Conservation (phyloP, 2,113 vertebrate genomes). For the Malurus melanocephalus region DNA sequence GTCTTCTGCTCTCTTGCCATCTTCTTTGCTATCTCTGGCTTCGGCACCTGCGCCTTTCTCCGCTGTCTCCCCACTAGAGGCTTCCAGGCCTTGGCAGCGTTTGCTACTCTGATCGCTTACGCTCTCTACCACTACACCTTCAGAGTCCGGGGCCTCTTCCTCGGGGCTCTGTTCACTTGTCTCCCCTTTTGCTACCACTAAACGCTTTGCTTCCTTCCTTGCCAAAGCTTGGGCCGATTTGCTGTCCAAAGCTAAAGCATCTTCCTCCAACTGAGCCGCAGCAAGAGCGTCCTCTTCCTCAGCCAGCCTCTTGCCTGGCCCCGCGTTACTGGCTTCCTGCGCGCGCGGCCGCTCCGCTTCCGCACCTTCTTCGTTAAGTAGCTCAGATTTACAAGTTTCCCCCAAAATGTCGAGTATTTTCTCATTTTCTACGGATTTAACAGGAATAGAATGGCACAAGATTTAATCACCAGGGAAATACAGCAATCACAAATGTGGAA, state of each 20-base stretch:
- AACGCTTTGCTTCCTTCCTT: conserved; percentile 78
- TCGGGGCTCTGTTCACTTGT: conserved; percentile 75
- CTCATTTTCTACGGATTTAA: conserved; percentile 99
- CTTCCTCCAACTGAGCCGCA: conserved; percentile 76
- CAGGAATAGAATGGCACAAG: conserved; percentile 99
- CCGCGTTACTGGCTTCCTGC: conserved; percentile 84
- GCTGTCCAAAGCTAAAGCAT: conserved; percentile 81
- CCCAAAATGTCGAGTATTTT: conserved; percentile 95
- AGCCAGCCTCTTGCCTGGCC: conserved; percentile 78
- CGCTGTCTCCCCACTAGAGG: conserved; percentile 74
- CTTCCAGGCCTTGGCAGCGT: conserved; percentile 76
- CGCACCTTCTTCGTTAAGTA: conserved; percentile 87
- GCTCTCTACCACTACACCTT: conserved; percentile 78
- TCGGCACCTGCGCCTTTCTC: conserved; percentile 80
- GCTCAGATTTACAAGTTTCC: conserved; percentile 98
- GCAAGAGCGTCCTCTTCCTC: conserved; percentile 88
- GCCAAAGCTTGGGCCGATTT: conserved; percentile 73
- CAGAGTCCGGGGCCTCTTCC: conserved; percentile 81
- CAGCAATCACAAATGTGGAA: conserved; percentile 95
- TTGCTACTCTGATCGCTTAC: conserved; percentile 84
- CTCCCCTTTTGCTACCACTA: conserved; percentile 81
- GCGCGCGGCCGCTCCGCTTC: conserved; percentile 81
- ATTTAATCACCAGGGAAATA: conserved; percentile 99
- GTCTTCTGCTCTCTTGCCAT: conserved; percentile 86
- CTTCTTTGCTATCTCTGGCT: conserved; percentile 79